Evolutionary conservation across 2,113 vertebrate genomes (phyloP).

Genomic region (Cephalopterus ornatus): DNA sequence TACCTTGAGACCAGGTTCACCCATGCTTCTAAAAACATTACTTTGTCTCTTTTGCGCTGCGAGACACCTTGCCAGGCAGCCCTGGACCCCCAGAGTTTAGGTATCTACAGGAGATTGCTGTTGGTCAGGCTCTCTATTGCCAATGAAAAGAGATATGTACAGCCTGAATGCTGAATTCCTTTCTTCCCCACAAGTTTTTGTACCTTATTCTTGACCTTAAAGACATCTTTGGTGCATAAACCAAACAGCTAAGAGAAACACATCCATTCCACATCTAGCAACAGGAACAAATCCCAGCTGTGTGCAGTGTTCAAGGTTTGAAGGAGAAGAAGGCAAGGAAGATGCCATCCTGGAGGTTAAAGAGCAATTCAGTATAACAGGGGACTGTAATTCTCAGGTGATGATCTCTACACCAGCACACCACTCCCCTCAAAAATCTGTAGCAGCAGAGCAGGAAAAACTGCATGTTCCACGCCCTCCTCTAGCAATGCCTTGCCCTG

Average conservation of each 20-base stretch:
- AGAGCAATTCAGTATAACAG: background rate
- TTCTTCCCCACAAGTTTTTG: background rate
- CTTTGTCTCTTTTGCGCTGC: background rate
- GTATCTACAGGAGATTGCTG: background rate
- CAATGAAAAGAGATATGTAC: background rate
- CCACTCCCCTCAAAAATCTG: rapidly evolving
- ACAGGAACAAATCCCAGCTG: background rate
- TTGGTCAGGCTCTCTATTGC: background rate
- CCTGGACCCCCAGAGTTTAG: background rate
- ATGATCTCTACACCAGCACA: background rate
- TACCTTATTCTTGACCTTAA: background rate
- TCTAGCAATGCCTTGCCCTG: background rate
- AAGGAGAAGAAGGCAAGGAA: background rate
- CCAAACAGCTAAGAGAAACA: background rate
- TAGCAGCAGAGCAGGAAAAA: background rate
- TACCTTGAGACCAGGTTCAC: background rate
- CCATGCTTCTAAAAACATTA: background rate
- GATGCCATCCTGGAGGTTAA: background rate
- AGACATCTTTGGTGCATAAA: background rate
- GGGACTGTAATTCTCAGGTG: background rate
- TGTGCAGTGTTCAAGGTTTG: background rate
- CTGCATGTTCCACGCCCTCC: background rate
- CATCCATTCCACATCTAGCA: background rate
- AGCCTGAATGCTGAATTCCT: background rate
- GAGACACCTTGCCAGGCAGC: background rate